Conservation (phyloP, 2,888 invertebrate genomes). For the Tetragonula carbonaria region DNA sequence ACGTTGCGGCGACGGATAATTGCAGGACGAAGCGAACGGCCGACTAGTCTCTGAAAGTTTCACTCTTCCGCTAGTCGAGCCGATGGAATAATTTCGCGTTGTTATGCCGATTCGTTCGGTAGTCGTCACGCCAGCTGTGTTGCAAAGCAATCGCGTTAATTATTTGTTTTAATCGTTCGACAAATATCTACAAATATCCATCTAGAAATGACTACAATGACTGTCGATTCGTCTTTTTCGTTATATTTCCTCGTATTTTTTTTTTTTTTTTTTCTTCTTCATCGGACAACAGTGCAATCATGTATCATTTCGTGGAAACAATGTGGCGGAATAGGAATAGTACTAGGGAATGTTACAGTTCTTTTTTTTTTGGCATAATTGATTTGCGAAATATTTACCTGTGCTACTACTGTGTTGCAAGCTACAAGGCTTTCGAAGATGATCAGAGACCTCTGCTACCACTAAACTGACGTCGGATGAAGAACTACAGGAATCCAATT, state of each 20-base stretch:
- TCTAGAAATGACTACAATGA: too few relatives aligned
- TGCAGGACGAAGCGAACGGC: constrained; percentile 84
- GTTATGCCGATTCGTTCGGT: constrained; percentile 57
- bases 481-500: constrained; percentile 90
- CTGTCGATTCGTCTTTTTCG: not conserved
- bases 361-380: not conserved
- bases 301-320: not conserved
- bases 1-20: constrained; percentile 82
- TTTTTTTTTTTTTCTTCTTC: too few relatives aligned
- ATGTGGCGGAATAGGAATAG: not conserved
- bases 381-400: constrained; percentile 30
- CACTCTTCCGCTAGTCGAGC: constrained; percentile 83
- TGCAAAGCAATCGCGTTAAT: not conserved
- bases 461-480: constrained; percentile 90
- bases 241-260: too few relatives aligned
- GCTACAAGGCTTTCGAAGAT: constrained; percentile 87
- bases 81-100: constrained; percentile 75
- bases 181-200: not conserved
- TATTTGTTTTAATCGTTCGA: not conserved
- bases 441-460: constrained; percentile 85
- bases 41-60: constrained; percentile 83
- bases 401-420: constrained; percentile 86
- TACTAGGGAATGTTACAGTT: not conserved
- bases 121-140: constrained; percentile 49
- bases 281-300: not conserved